Base-by-base conservation (phyloP, 2,888 invertebrate genomes). In the Cryptocephalus moraei region DNA sequence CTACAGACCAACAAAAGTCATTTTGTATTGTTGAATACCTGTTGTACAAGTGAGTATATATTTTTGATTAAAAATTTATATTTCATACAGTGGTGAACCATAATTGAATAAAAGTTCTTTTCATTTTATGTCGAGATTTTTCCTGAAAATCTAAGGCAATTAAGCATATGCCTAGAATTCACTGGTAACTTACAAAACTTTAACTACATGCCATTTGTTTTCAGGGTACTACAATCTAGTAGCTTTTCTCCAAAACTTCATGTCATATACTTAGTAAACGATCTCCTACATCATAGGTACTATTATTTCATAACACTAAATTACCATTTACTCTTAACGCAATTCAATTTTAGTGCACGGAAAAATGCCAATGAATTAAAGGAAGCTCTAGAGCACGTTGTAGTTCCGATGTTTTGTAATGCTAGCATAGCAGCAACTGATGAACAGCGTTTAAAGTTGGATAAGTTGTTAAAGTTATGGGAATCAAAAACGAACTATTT, bases 401-500 rank as follows among this genome's bases (percentile, higher is more conserved):
- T 97, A 62, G 91, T 96, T 64, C 94, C 96, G 62, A 92, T 97
- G 86, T 99, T 95, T 78, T 95, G 95, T 75, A 91, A 90, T 72
- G 86, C 95, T 58, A 84, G 86, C 70, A 79, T 87, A 67, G 84
- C 84, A 57, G 87, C 90, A 36, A 86, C 81, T 12, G 88, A 89
- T 49, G 94, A 94, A 46, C 91, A 94, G 73, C 83, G 88, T 63
- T 79, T 80, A 59, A 97, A 96, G 74, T 75, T 99, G 52, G 88
- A 89, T 66, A 97, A 97, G 79, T 74, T 96, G 58, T 77, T 95
- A 52, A 88, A 89, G 53, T 77, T 97, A 40, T 99, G 99, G 99
- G 95, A 96, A 74, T 91, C 92, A 56, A 95, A 97, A 75, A 83
- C 86, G 53, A 86, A 91, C 74, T 91, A 91, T 74, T 86, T 91